A percentile compares a stretch with the other conserved stretches of the same genome.
phyloP scores from a whole-genome alignment of 2,888 invertebrate species.

The Orchestes rusci region DNA sequence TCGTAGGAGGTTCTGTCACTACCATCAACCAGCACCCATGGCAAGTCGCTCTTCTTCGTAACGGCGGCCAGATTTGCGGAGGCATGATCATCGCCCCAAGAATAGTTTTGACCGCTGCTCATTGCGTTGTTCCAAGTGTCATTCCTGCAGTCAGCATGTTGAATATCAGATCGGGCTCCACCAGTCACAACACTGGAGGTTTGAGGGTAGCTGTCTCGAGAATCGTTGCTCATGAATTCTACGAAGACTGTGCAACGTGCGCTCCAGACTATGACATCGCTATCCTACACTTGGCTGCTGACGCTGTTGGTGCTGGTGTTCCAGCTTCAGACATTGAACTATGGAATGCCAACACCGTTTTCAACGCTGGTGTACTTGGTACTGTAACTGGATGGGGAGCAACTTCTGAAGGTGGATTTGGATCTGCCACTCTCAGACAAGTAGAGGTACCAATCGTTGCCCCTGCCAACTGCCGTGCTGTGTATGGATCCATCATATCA shows the following conservation, averaged over 20 bases:
- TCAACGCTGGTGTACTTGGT: slow-evolving; percentile 7
- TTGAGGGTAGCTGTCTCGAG: slow-evolving; percentile 4
- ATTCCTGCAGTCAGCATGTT: slow-evolving; percentile 11
- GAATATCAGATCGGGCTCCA: slow-evolving; percentile 18
- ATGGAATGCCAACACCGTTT: slow-evolving; percentile 3
- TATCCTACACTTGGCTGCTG: slow-evolving; percentile 9
- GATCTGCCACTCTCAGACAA: slow-evolving; percentile 4
- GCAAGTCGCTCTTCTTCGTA: slow-evolving; percentile 47
- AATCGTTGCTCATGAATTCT: slow-evolving; percentile 9
- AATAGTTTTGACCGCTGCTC: slow-evolving; percentile 48
- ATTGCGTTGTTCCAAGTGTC: slow-evolving; percentile 36
- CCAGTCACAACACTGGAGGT: slow-evolving; percentile 11
- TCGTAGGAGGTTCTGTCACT: slow-evolving; percentile 14
- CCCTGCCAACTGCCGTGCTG: slow-evolving; percentile 10
- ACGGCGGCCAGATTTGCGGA: slow-evolving; percentile 47
- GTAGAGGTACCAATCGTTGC: slow-evolving; percentile 21
- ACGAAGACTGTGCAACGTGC: slow-evolving; percentile 7
- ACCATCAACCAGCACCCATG: slow-evolving; percentile 32
- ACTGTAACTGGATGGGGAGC: slow-evolving; percentile 20
- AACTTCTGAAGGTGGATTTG: slow-evolving; percentile 11
- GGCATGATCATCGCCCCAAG: slow-evolving; percentile 45
- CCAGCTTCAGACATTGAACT: slow-evolving; percentile 6
- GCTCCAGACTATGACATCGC: slow-evolving; percentile 21
- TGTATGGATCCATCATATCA: slow-evolving; percentile 16
- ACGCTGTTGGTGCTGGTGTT: slow-evolving; percentile 8